A percentile compares a stretch with the other conserved stretches of the same genome.
Conservation (phyloP, 2,113 vertebrate species). For the Enhydra lutris region DNA sequence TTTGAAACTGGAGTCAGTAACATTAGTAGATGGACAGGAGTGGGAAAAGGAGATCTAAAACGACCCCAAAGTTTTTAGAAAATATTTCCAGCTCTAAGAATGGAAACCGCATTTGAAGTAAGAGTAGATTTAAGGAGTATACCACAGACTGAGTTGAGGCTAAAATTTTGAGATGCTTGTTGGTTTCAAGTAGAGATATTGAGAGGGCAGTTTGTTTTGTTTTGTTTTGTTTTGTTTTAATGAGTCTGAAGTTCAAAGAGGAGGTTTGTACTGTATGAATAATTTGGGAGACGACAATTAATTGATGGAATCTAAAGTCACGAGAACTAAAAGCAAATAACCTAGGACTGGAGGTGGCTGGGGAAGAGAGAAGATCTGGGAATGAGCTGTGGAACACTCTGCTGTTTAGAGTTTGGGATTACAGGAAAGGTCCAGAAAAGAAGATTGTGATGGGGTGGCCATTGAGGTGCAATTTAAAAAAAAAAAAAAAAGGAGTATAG, state of each 20-base stretch:
- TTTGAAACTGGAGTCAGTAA: not conserved
- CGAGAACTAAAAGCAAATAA: not conserved
- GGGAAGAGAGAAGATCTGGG: not conserved
- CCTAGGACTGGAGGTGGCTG: not conserved
- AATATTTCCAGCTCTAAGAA: not conserved
- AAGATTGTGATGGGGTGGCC: not conserved
- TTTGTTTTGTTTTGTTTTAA: not conserved
- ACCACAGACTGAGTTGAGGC: not conserved
- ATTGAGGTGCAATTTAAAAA: not conserved
- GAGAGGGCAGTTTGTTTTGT: not conserved
- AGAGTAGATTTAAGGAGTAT: not conserved
- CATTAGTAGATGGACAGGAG: not conserved
- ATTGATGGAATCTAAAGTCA: not conserved
- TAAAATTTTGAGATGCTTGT: not conserved
- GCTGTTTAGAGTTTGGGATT: not conserved
- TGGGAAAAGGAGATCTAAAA: not conserved
- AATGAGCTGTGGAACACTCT: not conserved
- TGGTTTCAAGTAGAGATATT: not conserved
- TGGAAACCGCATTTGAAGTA: not conserved
- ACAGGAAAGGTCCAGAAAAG: not conserved
- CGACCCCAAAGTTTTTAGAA: not conserved
- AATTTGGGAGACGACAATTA: not conserved
- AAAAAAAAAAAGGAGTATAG: not conserved
- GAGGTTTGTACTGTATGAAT: not conserved
- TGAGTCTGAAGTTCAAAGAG: not conserved